These are phyloP conservation scores for Setophaga kirtlandii DNA, from an alignment of 2,113 vertebrate genomes.

Conservation along the genomic window DNA sequence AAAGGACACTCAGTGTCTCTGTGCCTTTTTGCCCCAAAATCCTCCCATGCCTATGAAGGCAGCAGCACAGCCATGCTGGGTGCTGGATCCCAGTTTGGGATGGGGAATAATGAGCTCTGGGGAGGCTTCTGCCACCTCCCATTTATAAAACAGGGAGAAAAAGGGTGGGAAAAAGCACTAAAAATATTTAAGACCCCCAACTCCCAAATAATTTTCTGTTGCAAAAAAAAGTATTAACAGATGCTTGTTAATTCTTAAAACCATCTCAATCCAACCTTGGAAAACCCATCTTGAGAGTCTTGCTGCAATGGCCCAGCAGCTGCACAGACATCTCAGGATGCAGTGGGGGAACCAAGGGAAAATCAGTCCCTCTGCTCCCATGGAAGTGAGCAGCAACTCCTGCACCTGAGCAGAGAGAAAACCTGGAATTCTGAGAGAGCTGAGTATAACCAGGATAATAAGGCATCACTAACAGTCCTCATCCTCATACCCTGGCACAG, in stretches of 20 bases:
- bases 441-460: neutral
- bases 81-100: neutral
- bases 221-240: neutral
- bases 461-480: neutral
- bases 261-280: neutral
- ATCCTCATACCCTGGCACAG: accelerated
- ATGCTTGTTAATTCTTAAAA: constrained; percentile 33
- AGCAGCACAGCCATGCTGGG: neutral
- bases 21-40: neutral
- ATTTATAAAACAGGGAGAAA: neutral
- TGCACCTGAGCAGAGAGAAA: neutral
- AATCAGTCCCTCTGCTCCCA: neutral
- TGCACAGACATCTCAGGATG: neutral
- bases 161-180: constrained; percentile 8
- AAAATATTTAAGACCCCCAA: constrained; percentile 30
- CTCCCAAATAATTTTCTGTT: constrained; percentile 37
- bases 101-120: neutral
- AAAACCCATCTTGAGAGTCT: neutral
- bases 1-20: neutral
- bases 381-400: neutral
- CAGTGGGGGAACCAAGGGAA: accelerated
- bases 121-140: neutral
- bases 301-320: accelerated
- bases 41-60: neutral
- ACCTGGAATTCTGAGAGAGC: neutral